phyloP scores from a whole-genome alignment of 2,797 vertebrate species.

The Peromyscus nudipes region DNA sequence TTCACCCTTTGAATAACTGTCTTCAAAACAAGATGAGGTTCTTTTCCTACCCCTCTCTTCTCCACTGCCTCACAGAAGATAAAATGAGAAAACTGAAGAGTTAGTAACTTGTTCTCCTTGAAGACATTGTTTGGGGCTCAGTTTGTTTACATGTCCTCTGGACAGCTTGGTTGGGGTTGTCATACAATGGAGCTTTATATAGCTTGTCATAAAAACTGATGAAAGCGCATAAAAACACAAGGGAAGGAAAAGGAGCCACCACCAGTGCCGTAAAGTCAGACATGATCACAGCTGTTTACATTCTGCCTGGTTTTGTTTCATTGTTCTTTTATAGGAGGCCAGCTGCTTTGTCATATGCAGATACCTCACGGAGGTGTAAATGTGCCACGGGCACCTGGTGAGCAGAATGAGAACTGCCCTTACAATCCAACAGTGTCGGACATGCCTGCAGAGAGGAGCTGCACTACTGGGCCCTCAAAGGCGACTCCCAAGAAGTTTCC shows the following conservation, averaged over 20 bases:
- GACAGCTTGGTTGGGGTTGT: background rate
- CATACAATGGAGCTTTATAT: background rate
- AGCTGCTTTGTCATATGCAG: slow-evolving; percentile 29
- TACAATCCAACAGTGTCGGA: background rate
- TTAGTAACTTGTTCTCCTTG: background rate
- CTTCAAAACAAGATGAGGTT: slow-evolving; percentile 61
- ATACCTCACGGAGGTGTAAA: background rate
- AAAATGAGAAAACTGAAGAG: slow-evolving; percentile 29
- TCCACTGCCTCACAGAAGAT: slow-evolving; percentile 29
- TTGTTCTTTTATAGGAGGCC: background rate
- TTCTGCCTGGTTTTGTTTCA: background rate
- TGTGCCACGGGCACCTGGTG: background rate
- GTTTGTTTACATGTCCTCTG: background rate
- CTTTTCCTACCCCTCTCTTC: background rate
- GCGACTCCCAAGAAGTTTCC: slow-evolving; percentile 16
- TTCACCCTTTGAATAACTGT: background rate
- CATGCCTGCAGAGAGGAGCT: background rate
- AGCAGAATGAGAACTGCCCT: background rate
- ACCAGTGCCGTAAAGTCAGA: background rate
- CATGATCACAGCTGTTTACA: background rate
- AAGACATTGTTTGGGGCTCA: background rate
- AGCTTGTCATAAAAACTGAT: background rate
- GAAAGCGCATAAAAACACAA: background rate
- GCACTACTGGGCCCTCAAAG: slow-evolving; percentile 13
- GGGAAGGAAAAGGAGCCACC: background rate